Evolutionary conservation across 2,797 vertebrate species (phyloP).

Genomic region (Epinephelus coioides): DNA sequence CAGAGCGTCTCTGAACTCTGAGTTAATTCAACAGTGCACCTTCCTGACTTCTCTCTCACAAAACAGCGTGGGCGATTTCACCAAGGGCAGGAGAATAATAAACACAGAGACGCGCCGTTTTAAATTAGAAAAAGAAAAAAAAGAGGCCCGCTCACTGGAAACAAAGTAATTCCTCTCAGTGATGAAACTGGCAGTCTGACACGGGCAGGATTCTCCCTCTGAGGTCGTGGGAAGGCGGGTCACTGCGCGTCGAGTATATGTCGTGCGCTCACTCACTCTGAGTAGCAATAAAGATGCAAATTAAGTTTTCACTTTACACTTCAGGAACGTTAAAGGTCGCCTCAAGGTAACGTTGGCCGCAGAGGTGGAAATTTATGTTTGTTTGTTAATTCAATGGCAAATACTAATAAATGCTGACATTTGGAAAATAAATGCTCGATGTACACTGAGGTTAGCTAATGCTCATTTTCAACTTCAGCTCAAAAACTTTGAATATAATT

Average conservation of each 20-base stretch:
- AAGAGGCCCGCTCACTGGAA: slow-evolving; percentile 1
- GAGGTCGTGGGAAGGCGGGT: slow-evolving; percentile 20
- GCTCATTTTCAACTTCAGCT: background rate
- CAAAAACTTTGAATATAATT: background rate
- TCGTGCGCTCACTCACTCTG: slow-evolving; percentile 11
- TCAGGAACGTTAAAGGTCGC: slow-evolving; percentile 26
- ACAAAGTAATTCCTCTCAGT: slow-evolving; percentile 41
- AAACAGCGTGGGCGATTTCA: slow-evolving; percentile 51
- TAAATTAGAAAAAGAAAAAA: slow-evolving; percentile 25
- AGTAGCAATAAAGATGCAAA: slow-evolving; percentile 69
- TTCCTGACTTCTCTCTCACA: slow-evolving; percentile 20
- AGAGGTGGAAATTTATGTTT: slow-evolving; percentile 1
- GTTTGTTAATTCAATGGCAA: slow-evolving; percentile 26
- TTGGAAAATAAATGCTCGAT: slow-evolving; percentile 23
- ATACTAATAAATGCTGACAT: slow-evolving; percentile 11
- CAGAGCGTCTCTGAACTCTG: slow-evolving; percentile 22
- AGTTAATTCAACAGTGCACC: slow-evolving; percentile 45
- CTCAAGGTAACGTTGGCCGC: slow-evolving; percentile 10
- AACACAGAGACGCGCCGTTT: slow-evolving; percentile 25
- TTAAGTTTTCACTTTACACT: slow-evolving; percentile 38
- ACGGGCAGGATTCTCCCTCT: slow-evolving; percentile 24
- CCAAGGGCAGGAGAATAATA: slow-evolving; percentile 29
- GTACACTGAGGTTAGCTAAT: background rate
- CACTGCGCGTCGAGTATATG: slow-evolving; percentile 10
- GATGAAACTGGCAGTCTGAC: slow-evolving; percentile 37